Percentiles rank a stretch among this genome's conserved stretches.
Evolutionary conservation across 2,888 invertebrate species (phyloP).

Genomic region (Drosophila ezoana): DNA sequence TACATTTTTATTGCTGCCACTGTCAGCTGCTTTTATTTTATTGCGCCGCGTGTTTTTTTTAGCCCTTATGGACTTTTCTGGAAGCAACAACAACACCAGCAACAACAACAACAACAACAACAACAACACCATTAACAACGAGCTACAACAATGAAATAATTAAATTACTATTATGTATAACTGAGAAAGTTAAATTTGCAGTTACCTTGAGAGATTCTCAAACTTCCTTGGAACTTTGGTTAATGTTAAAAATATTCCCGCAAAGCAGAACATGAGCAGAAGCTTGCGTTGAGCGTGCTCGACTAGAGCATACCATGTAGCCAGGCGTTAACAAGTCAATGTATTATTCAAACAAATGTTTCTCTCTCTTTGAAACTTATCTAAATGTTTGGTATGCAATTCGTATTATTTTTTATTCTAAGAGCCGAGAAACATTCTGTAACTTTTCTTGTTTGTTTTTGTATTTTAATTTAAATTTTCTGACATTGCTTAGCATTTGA

Average conservation of each 20-base stretch:
- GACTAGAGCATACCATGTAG: not conserved
- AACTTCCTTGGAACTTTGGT: constrained; percentile 8
- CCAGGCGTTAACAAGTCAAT: no score
- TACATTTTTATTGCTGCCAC: not conserved
- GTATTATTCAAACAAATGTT: no score
- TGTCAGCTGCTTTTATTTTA: not conserved
- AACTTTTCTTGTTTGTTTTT: no score
- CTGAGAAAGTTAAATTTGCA: not conserved
- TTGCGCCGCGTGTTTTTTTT: not conserved
- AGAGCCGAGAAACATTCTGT: no score
- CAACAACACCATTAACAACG: not conserved
- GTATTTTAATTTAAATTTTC: no score
- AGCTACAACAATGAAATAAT: constrained; percentile 11
- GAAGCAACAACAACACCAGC: not conserved
- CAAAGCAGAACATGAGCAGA: not conserved
- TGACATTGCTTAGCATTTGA: no score
- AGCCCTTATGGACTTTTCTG: constrained; percentile 7
- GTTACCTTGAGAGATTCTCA: constrained; percentile 1
- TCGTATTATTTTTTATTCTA: no score
- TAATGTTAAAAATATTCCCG: not conserved
- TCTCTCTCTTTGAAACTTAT: no score
- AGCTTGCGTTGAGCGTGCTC: not conserved
- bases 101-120: constrained; percentile 3
- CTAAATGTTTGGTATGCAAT: no score
- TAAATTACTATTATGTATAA: constrained; percentile 24